Percentiles rank a stretch among this genome's conserved stretches.
These are phyloP conservation scores for Chaetura pelagica DNA, from an alignment of 2,113 vertebrate species.

Conservation along the genomic window DNA sequence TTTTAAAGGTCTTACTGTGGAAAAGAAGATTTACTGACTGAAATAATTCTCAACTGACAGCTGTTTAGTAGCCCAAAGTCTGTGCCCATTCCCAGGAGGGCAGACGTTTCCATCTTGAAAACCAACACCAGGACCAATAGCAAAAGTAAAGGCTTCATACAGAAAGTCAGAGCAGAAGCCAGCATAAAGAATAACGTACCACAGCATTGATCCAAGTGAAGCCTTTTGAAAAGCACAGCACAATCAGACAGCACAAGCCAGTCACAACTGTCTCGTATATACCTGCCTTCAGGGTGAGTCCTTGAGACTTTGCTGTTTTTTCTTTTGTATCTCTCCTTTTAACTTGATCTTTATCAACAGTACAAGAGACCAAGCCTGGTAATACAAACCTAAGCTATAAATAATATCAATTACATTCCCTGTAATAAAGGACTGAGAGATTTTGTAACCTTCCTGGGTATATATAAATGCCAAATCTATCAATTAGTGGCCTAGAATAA, in stretches of 20 bases:
- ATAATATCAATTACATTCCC: not conserved
- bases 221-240: not conserved
- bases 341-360: not conserved
- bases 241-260: not conserved
- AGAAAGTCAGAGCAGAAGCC: not conserved
- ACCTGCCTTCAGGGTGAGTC: not conserved
- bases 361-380: not conserved
- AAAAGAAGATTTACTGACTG: not conserved
- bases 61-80: not conserved
- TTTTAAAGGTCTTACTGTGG: not conserved
- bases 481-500: not conserved
- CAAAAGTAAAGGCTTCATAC: not conserved
- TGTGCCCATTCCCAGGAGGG: not conserved
- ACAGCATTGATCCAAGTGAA: not conserved
- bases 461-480: not conserved
- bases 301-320: not conserved
- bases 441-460: not conserved
- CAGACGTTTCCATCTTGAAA: not conserved
- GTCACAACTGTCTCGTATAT: not conserved
- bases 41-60: not conserved
- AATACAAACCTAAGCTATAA: not conserved
- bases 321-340: not conserved
- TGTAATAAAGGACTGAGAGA: not conserved
- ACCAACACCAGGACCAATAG: not conserved
- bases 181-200: not conserved